Conservation (phyloP, 2,888 invertebrate species). For the Lamellibrachia satsuma region DNA sequence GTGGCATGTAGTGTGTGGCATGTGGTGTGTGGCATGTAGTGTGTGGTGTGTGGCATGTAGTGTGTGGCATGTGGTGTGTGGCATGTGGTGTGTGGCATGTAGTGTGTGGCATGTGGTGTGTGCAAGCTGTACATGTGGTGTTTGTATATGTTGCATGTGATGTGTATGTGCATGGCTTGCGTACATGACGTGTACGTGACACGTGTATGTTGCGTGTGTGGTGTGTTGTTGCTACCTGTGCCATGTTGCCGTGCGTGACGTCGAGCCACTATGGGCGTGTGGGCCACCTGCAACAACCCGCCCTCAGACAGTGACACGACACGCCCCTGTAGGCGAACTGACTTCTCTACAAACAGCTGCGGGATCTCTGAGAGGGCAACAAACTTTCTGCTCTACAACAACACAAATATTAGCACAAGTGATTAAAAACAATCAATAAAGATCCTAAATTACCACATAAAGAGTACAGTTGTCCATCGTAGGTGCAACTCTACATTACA, state of each 20-base stretch:
- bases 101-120: too few species aligned
- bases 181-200: neutral
- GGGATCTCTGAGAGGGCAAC: neutral
- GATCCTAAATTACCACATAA: neutral
- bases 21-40: too few species aligned
- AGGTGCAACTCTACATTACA: too few species aligned
- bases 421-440: neutral
- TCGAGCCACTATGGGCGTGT: neutral
- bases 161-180: neutral
- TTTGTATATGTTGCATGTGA: neutral
- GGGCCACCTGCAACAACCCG: neutral
- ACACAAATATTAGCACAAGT: neutral
- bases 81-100: neutral
- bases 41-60: neutral
- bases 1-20: neutral
- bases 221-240: neutral
- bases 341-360: neutral
- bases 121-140: neutral
- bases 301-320: neutral
- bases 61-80: neutral
- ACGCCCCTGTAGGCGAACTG: neutral
- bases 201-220: neutral
- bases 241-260: neutral
- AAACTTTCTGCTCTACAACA: neutral
- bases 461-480: neutral